Conservation (phyloP, 1,140 invertebrate genomes). For the Apocrypta bakeri region DNA sequence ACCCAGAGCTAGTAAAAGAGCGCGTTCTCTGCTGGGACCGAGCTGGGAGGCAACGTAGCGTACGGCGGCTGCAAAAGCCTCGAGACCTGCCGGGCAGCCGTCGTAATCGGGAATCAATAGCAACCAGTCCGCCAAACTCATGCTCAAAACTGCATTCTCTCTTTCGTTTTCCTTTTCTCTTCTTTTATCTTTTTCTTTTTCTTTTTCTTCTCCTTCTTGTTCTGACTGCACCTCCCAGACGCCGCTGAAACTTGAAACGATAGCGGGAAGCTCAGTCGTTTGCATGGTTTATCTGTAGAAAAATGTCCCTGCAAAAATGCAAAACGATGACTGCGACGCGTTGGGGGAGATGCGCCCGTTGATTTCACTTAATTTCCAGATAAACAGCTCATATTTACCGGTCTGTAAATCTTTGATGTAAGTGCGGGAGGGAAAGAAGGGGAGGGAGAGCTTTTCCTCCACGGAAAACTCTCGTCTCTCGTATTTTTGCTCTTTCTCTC, state of each 20-base stretch:
- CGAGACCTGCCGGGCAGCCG: conserved; percentile 10
- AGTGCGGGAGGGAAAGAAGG: neutral
- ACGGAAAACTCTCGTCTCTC: neutral
- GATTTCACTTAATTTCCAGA: conserved; percentile 22
- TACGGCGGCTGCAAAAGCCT: conserved; percentile 12
- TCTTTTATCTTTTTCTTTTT: neutral
- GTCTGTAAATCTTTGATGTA: neutral
- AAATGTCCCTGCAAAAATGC: neutral
- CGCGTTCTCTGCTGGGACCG: neutral
- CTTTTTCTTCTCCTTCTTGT: neutral
- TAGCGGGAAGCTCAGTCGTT: neutral
- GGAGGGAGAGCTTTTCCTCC: neutral
- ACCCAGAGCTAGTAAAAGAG: neutral
- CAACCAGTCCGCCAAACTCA: conserved; percentile 25
- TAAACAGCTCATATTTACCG: conserved; percentile 13
- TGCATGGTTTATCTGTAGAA: conserved; percentile 14
- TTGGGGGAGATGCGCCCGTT: neutral
- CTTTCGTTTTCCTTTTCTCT: neutral
- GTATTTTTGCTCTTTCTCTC: neutral
- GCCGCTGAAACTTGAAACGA: conserved; percentile 4
- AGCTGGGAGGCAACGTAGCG: conserved; percentile 8
- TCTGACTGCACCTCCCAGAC: conserved; percentile 16
- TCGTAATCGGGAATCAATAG: conserved; percentile 46
- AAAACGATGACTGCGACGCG: neutral
- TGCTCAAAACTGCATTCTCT: neutral